Evolutionary conservation across 1,140 invertebrate species (phyloP), one percentile per base, ranked within the genome.

Genomic region (Campoletis sonorensis): DNA sequence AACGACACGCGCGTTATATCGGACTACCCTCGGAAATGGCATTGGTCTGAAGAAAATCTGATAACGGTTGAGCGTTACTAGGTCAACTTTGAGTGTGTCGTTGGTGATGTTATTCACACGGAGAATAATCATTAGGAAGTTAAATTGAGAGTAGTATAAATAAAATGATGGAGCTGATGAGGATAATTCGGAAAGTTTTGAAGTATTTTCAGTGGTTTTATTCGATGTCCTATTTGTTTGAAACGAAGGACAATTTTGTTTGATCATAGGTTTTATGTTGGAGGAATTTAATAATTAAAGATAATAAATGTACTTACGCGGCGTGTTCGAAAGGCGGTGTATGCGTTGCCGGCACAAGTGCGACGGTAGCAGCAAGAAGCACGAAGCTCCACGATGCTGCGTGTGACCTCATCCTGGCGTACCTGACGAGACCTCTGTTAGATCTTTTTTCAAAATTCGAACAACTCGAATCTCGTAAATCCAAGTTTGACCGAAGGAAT

Each of bases 271-370:
- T n/a, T n/a, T n/a, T n/a, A n/a, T 11, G 40, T 45, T 1, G 5
- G 40, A 45, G 40, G 8, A 45, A 45, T 1, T 45, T 11, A 10
- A 11, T 45, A 45, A 45, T 10, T 13, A 10, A 11, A 11, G 7
- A 10, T 37, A 37, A 54, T 54, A 4, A 54, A n/a, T 54, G 2
- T 89, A 91, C 90, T 91, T 88, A 91, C 90, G 89, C 90, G 84
- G 92, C 92, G 70, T 92, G 89, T 84, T 89, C 92, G 86, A 92
- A 91, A 83, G 91, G 90, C 80, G 89, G 87, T 79, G 89, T 87
- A 87, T 93, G 90, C 61, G 89, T 91, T 82, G 89, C 90, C 81
- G 91, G 92, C 84, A 92, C 88, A 81, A 93, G 85, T 81, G 90
- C 88, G 84, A 91, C 86, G 86, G 90, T 90, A 82, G 91, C 91